Evolutionary conservation across 2,888 invertebrate species (phyloP), one percentile per base, ranked within the genome.

Genomic region (Drosophila sordidapex): DNA sequence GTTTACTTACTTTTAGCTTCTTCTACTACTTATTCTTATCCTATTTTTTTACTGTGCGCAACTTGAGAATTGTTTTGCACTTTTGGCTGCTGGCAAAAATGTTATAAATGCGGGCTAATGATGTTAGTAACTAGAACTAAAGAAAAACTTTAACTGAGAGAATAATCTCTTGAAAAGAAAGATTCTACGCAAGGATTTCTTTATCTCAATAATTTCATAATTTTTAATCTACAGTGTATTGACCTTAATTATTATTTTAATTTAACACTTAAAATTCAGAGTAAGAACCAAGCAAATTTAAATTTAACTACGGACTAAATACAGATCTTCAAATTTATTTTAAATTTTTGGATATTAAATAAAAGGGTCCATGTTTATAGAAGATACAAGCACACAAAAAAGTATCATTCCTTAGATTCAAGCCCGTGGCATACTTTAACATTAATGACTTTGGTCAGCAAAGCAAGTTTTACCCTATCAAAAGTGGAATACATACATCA

Each of bases 1-100:
- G 79, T 78, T 81, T 82, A 72, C 86, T 86, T 88, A 86, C 87
- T 83, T 80, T 89, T 73, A 62, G 81, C 78, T 81, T 65, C 84
- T 74, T 69, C 35, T 31, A 36, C 49, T 2, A 40, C 36, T 35
- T 35, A 58, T 74, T 70, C 66, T 74, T 53, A 38, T 76, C 52
- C 73, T 53, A 73, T 86, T 88, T 85, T 79, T 90, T 80, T 90
- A 83, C 81, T 74, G 72, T 70, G 60, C 54, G 40, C 63, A 67
- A 70, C 77, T 80, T 79, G 67, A 43, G 81, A 76, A 83, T 74
- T 74, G 72, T 66, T 74, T 74, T 81, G 70, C 83, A 70, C 79
- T 81, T 78, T 73, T 43, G 62, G 18, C 56, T 52, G 52, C 61
- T 48, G 38, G 33, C 31, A 8, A 31, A 59, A 62, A 59, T 57